Evolutionary conservation across 2,888 invertebrate species (phyloP), one percentile per base, ranked within the genome.

Genomic region (Argyresthia goedartella): DNA sequence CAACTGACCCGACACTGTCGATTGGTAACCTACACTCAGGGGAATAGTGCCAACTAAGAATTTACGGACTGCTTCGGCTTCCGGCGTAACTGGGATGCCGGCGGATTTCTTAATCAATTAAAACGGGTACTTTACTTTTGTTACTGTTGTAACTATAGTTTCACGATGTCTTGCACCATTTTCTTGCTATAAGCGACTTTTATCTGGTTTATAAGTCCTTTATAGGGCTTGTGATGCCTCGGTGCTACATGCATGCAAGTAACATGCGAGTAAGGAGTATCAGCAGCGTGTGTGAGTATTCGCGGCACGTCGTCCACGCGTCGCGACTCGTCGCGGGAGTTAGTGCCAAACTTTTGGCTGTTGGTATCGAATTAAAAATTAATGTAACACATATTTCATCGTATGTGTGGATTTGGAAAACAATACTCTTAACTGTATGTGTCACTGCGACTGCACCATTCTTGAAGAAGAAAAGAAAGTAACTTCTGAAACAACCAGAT

Each of bases 21-120:
- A 84, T 85, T 82, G 84, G 81, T 81, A 82, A 79, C 76, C 75
- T 71, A 72, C 71, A 76, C 76, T 75, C 75, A 59, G 65, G 73
- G 76, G 73, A 80, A 76, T 74, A 67, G 66, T 69, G 68, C 64
- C 67, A 60, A 68, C 69, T 65, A 68, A 75, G 76, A 80, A 76
- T 81, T 75, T 73, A 79, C 73, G 68, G 67, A 66, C 61, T 61
- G 68, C 75, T 74, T 71, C 56, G 63, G 64, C 67, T 63, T 59
- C 68, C 69, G 34, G 15, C 25, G 25, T 25, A 25, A 25, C 25
- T 25, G 25, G 25, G 25, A 25, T 25, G 25, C 25, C 25, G 25
- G 25, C 6, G 25, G 25, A 25, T 25, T 25, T 25, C 25, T 25
- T 25, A 25, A 25, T 25, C 25, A 25, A 25, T 25, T 25, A 25